These are phyloP conservation scores for Neria commutata DNA, from an alignment of 2,888 invertebrate genomes.

Conservation along the genomic window DNA sequence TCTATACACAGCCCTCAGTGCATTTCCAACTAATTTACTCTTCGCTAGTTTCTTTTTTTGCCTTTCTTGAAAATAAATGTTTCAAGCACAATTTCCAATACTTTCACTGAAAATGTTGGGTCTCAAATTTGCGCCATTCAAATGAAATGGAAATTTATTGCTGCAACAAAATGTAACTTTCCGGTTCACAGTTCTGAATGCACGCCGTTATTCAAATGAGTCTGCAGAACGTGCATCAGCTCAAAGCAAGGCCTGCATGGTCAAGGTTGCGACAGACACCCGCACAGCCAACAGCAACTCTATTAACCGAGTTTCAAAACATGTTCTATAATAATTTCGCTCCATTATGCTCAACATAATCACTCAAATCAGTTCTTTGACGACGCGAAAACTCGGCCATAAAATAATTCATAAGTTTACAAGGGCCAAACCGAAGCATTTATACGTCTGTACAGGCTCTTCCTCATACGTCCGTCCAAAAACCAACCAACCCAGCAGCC, in stretches of 20 bases:
- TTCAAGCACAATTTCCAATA: too few species aligned
- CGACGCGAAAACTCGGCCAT: not conserved
- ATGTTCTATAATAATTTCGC: not conserved
- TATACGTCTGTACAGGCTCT: too few species aligned
- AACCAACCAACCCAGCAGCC: not conserved
- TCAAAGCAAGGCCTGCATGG: not conserved
- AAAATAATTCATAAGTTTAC: not conserved
- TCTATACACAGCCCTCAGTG: too few species aligned
- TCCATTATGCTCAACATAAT: not conserved
- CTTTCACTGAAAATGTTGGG: not conserved
- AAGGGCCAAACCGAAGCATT: too few species aligned
- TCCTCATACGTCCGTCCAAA: too few species aligned
- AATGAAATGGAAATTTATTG: slow-evolving; percentile 6
- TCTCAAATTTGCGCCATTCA: not conserved
- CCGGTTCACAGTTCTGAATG: not conserved
- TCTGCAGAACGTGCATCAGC: not conserved
- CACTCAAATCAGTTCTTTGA: not conserved
- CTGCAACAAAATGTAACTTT: not conserved
- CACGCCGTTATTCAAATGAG: not conserved
- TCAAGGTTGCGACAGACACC: not conserved
- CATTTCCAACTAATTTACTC: too few species aligned
- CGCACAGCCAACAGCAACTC: too few species aligned
- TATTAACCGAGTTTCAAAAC: not conserved
- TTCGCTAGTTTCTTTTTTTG: too few species aligned
- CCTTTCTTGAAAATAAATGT: too few species aligned